Percentiles rank a stretch among this genome's conserved stretches.
Evolutionary conservation across 23 tunicate species (phyloP).

Genomic region (Oikopleura dioica): DNA sequence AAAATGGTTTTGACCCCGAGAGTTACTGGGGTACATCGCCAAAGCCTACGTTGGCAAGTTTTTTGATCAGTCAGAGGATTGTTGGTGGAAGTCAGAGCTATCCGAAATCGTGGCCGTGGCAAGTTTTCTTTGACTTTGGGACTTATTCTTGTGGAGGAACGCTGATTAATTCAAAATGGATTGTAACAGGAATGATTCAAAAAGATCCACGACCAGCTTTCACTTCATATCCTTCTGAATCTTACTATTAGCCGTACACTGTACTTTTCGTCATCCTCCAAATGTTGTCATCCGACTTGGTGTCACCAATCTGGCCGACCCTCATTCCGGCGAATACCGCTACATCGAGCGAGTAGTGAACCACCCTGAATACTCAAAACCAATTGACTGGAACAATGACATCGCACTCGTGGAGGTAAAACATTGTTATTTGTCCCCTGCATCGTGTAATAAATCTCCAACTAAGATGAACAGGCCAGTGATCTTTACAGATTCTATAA

Average conservation of each 20-base stretch:
- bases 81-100: not conserved
- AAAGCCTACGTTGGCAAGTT: too few species aligned
- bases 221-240: too few species aligned
- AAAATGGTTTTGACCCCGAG: too few species aligned
- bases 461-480: conserved; percentile 13
- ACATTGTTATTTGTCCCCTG: too few species aligned
- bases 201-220: too few species aligned
- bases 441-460: too few species aligned
- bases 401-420: conserved; percentile 15
- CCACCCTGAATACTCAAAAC: not conserved
- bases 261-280: not conserved
- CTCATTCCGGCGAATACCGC: not conserved
- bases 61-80: not conserved
- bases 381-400: conserved; percentile 13
- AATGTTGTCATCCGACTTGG: not conserved
- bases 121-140: not conserved
- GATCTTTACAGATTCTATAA: conserved; percentile 15
- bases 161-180: not conserved
- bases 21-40: too few species aligned
- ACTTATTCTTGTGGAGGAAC: not conserved
- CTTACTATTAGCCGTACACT: not conserved
- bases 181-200: too few species aligned
- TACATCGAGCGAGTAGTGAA: not conserved
- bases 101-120: not conserved
- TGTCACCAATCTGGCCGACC: not conserved